Evolutionary conservation across 2,888 invertebrate species (phyloP).

Genomic region (Cynaeus angustus): DNA sequence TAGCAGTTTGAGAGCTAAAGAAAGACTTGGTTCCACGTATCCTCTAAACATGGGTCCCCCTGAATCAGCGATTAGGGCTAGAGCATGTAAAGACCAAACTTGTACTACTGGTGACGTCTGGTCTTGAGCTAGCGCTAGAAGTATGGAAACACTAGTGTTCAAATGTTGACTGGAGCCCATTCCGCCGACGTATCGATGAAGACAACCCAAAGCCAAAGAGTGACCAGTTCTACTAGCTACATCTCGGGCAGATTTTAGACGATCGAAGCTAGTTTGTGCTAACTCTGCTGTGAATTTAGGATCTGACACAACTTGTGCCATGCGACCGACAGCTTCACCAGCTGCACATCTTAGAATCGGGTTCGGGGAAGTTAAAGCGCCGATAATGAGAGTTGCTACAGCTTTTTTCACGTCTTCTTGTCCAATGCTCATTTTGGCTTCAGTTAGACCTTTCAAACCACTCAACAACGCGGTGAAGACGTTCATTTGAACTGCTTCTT

Average conservation of each 20-base stretch:
- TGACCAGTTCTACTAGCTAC: conserved; percentile 90
- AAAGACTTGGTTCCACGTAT: conserved; percentile 96
- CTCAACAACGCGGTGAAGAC: conserved; percentile 94
- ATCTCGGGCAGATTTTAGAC: conserved; percentile 89
- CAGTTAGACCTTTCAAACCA: conserved; percentile 89
- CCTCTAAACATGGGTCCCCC: conserved; percentile 99
- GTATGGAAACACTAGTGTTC: conserved; percentile 94
- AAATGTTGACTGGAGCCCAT: conserved; percentile 96
- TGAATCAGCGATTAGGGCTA: conserved; percentile 96
- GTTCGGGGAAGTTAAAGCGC: conserved; percentile 83
- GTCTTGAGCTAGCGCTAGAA: conserved; percentile 96
- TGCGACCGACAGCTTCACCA: conserved; percentile 94
- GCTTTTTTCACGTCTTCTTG: conserved; percentile 93
- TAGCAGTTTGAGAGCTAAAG: conserved; percentile 90
- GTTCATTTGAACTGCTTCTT: conserved; percentile 97
- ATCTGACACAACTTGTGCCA: conserved; percentile 92
- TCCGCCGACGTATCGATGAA: conserved; percentile 96
- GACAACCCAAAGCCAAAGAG: conserved; percentile 94
- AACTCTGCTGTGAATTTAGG: conserved; percentile 91
- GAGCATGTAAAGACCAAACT: conserved; percentile 97
- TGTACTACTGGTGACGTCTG: conserved; percentile 95
- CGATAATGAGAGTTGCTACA: conserved; percentile 85
- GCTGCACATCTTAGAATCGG: conserved; percentile 93
- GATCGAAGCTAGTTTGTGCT: conserved; percentile 92
- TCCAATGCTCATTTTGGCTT: conserved; percentile 88